These are phyloP conservation scores for Dasysyrphus albostriatus DNA, from an alignment of 2,888 invertebrate genomes.

Conservation along the genomic window DNA sequence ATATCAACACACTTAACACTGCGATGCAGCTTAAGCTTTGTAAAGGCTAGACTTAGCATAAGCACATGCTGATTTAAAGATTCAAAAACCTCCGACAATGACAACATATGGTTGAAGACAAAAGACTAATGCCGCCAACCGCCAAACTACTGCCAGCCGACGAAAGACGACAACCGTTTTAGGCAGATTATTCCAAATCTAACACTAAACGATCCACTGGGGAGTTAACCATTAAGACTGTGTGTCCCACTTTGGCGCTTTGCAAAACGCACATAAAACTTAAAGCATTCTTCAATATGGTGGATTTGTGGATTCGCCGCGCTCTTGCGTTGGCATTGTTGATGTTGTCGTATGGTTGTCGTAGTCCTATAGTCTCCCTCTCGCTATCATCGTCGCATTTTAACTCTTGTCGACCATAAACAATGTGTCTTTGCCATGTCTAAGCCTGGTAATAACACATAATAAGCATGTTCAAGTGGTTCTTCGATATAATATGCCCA, in stretches of 20 bases:
- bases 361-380: not conserved
- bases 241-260: conserved; percentile 48
- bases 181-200: conserved; percentile 72
- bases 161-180: conserved; percentile 45
- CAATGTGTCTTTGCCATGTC: conserved; percentile 75
- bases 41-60: not conserved
- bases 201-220: conserved; percentile 71
- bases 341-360: not conserved
- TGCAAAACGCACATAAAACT: conserved; percentile 64
- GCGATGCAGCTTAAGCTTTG: not conserved
- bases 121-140: conserved; percentile 53
- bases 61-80: conserved; percentile 35
- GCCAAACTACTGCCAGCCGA: too few species aligned
- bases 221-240: conserved; percentile 71
- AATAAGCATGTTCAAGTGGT: conserved; percentile 73
- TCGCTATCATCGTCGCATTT: conserved; percentile 37
- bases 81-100: conserved; percentile 26
- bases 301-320: conserved; percentile 13
- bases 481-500: conserved; percentile 53
- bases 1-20: not conserved
- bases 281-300: conserved; percentile 37
- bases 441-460: conserved; percentile 74
- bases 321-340: conserved; percentile 30
- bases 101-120: conserved; percentile 42
- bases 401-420: conserved; percentile 68